A percentile compares a stretch with the other conserved stretches of the same genome.
These are phyloP conservation scores for Larimichthys crocea DNA, from an alignment of 2,113 vertebrate genomes.

Conservation along the genomic window DNA sequence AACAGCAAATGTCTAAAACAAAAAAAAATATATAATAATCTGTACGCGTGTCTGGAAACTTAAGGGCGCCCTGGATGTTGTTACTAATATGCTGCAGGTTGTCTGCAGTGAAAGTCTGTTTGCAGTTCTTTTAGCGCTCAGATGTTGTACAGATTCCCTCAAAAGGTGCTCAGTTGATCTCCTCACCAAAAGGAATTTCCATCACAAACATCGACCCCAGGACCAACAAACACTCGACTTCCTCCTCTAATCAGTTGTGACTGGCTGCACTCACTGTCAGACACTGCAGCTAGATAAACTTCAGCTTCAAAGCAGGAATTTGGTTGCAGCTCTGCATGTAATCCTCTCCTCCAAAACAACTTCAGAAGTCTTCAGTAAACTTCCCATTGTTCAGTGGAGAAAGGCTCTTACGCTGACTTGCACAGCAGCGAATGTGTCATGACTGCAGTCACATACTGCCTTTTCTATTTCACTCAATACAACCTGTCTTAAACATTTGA, in stretches of 20 bases:
- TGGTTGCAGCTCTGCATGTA: conserved; percentile 1
- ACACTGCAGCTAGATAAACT: conserved; percentile 11
- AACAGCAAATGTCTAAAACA: too few relatives aligned
- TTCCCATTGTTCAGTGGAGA: conserved; percentile 16
- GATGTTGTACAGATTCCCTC: conserved; percentile 1
- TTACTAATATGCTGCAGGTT: too few relatives aligned
- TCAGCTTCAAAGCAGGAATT: conserved; percentile 27
- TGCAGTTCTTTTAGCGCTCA: background rate
- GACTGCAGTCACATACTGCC: too few relatives aligned
- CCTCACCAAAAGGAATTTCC: conserved; percentile 21
- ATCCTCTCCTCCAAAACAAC: conserved; percentile 31
- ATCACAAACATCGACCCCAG: conserved; percentile 22
- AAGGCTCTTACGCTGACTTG: background rate
- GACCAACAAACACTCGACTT: conserved; percentile 7
- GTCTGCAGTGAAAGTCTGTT: too few relatives aligned
- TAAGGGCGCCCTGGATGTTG: too few relatives aligned
- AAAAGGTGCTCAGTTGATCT: conserved; percentile 1
- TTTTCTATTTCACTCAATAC: background rate
- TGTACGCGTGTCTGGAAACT: too few relatives aligned
- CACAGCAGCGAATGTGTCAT: background rate
- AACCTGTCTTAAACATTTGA: background rate
- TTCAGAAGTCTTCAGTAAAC: conserved; percentile 27
- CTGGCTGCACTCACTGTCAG: conserved; percentile 7
- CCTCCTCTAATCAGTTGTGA: conserved; percentile 9
- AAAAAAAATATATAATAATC: too few relatives aligned